Percentiles rank a stretch among this genome's conserved stretches.
Evolutionary conservation across 2,797 vertebrate species (phyloP).

Genomic region (Aotus griseimembra): DNA sequence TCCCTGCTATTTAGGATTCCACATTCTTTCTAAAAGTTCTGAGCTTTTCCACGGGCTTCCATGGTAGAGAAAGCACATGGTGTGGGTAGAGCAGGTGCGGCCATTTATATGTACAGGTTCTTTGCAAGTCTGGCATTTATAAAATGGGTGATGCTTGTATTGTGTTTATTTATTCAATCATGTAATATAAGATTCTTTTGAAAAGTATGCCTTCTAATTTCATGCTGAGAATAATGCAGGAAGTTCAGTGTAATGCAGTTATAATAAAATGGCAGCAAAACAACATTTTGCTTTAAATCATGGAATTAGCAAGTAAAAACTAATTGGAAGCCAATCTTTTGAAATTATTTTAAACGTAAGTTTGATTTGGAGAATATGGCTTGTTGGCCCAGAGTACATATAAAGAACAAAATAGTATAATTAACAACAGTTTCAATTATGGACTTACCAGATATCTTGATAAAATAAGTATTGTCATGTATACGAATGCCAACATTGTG

Average conservation of each 20-base stretch:
- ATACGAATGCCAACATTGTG: constrained; percentile 1
- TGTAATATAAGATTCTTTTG: constrained; percentile 41
- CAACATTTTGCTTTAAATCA: constrained; percentile 56
- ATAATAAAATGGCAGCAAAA: constrained; percentile 60
- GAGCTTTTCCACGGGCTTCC: background rate
- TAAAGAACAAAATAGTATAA: constrained; percentile 46
- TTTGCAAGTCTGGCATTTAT: constrained; percentile 52
- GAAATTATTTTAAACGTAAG: constrained; percentile 42
- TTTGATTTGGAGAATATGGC: constrained; percentile 54
- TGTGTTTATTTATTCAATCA: constrained; percentile 49
- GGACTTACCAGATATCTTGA: constrained; percentile 44
- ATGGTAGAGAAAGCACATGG: background rate
- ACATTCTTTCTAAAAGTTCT: background rate
- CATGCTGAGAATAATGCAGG: constrained; percentile 40
- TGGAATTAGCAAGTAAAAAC: constrained; percentile 42
- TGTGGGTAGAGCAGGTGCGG: background rate
- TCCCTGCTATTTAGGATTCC: background rate
- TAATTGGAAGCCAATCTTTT: constrained; percentile 18
- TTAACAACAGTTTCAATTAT: constrained; percentile 65
- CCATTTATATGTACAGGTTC: background rate
- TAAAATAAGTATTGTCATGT: constrained; percentile 47
- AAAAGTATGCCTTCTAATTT: constrained; percentile 55
- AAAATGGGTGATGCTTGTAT: background rate
- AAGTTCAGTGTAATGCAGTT: constrained; percentile 52
- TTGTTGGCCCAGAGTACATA: constrained; percentile 47